These are phyloP conservation scores for Gymnoscopelus braueri DNA, from an alignment of 2,797 vertebrate species.

Conservation along the genomic window DNA sequence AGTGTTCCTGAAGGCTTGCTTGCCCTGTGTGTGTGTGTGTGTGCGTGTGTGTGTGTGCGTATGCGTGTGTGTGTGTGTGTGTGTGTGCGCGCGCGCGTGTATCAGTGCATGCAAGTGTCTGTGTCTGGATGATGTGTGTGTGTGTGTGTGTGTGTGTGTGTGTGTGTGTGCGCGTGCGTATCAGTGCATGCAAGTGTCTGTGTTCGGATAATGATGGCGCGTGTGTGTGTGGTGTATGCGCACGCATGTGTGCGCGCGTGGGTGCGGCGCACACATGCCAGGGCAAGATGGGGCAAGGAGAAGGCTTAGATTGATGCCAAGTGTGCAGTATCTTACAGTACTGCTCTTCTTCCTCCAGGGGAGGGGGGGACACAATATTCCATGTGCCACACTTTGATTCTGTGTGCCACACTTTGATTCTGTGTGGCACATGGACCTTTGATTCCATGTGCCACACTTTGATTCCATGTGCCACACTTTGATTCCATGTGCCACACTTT, in stretches of 20 bases:
- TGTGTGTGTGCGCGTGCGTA: not conserved
- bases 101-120: not conserved
- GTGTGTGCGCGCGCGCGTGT: constrained; percentile 2
- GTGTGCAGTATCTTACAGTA: not conserved
- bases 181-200: not conserved
- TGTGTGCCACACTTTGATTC: no score
- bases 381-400: no score
- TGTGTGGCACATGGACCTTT: no score
- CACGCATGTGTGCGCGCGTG: no score
- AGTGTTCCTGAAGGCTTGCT: constrained; percentile 40
- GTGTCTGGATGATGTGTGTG: not conserved
- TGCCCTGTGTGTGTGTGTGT: constrained; percentile 29
- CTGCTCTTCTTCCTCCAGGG: no score
- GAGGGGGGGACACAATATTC: no score
- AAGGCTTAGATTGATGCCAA: constrained; percentile 12
- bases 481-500: no score
- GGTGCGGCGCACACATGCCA: no score
- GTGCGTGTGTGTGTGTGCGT: constrained; percentile 32
- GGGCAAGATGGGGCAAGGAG: constrained; percentile 3
- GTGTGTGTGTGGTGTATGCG: no score
- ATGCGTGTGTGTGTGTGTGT: constrained; percentile 1
- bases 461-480: no score
- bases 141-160: constrained; percentile 2
- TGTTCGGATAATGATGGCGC: no score
- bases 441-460: no score